Percentiles rank a stretch among this genome's conserved stretches.
Evolutionary conservation across 2,797 vertebrate genomes (phyloP).

Genomic region (Lacerta viridis): DNA sequence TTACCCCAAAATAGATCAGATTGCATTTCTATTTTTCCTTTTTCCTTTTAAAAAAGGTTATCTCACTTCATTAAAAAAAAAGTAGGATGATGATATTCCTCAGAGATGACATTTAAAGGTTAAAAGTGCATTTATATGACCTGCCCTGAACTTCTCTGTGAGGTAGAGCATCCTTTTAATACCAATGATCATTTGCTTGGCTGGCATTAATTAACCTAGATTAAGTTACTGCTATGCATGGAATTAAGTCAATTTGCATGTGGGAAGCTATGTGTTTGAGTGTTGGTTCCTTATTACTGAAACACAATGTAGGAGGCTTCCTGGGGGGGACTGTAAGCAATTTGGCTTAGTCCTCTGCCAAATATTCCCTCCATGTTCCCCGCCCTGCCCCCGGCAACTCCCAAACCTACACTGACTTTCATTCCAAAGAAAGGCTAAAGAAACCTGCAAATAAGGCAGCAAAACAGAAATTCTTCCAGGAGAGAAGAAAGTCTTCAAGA

Average conservation of each 20-base stretch:
- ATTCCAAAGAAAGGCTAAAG: too few species aligned
- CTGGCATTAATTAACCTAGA: conserved; percentile 25
- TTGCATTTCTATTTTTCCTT: conserved; percentile 15
- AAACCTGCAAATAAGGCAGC: too few species aligned
- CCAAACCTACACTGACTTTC: too few species aligned
- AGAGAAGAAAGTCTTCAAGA: too few species aligned
- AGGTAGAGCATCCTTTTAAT: conserved; percentile 4
- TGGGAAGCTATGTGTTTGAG: background rate
- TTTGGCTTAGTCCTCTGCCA: background rate
- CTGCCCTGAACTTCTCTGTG: background rate
- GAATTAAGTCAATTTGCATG: conserved; percentile 18
- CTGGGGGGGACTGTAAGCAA: conserved; percentile 1
- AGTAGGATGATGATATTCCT: background rate
- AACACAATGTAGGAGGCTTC: conserved; percentile 1
- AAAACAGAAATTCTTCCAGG: too few species aligned
- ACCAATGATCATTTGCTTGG: conserved; percentile 18
- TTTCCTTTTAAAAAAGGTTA: background rate
- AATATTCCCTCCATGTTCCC: too few species aligned
- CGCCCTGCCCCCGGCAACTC: too few species aligned
- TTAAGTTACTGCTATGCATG: background rate
- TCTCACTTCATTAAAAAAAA: conserved; percentile 21
- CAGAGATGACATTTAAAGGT: conserved; percentile 7
- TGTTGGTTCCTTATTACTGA: conserved; percentile 7
- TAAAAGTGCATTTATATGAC: conserved; percentile 10
- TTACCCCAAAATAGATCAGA: conserved; percentile 15